Evolutionary conservation across 2,113 vertebrate genomes (phyloP), one percentile per base, ranked within the genome.

Genomic region (Saimiri boliviensis): DNA sequence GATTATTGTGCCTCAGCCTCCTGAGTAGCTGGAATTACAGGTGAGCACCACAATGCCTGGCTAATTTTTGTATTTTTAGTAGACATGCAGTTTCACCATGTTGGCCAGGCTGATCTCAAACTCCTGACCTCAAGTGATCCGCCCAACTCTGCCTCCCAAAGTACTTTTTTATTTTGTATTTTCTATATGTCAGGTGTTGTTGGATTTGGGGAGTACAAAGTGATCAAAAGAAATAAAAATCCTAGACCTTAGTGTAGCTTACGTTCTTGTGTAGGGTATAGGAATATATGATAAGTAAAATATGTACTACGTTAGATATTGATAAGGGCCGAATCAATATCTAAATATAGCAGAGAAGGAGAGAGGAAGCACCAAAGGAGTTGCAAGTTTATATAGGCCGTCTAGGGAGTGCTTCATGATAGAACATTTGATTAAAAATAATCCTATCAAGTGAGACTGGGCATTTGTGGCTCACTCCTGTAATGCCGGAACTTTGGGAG

Each of bases 371-470:
- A 40, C 54, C 19, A 77, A 2, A 40, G 45, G 54, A 92, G 30
- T 92, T 94, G 8, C 8, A 66, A 45, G 70, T 94, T 92, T 89
- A 86, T 58, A 21, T 52, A 49, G 42, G 47, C 12, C 71, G 37
- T 70, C 11, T 89, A 37, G 73, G 49, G 37, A 81, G 32, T 90
- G 37, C 35, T 68, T 86, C 30, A 37, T 27, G 68, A 82, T 95
- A 17, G 37, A 83, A 49, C 42, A 68, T 88, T 85, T 85, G 86
- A 81, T 87, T 91, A 60, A 91, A 96, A 93, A 49, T 89, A n/a
- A n/a, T n/a, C n/a, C n/a, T n/a, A 21, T 45, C 71, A 49, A 73
- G 20, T 9, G 52, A 52, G 5, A 17, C 52, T 52, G 52, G 52
- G 52, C 52, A 17, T 52, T 52, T 16, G 52, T 52, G 52, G 52